Conservation (phyloP, 2,797 vertebrate species). For the Enteromius trimaculatus region DNA sequence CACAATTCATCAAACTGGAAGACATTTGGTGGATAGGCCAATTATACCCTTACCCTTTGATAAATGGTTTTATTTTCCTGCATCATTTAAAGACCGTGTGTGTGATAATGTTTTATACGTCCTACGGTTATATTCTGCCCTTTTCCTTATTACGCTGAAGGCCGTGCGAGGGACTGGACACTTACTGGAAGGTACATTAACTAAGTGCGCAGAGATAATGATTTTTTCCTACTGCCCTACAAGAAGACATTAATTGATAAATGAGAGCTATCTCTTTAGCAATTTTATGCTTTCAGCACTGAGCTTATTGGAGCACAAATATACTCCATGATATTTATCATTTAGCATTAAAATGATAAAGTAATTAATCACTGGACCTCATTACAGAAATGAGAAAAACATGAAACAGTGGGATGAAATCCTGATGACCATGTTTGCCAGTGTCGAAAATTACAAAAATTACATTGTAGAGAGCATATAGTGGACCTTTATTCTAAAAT, state of each 20-base stretch:
- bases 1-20: conserved; percentile 53
- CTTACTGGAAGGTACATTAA: conserved; percentile 64
- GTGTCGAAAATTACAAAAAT: neutral
- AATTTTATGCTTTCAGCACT: conserved; percentile 59
- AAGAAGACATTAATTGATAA: conserved; percentile 65
- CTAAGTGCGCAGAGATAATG: conserved; percentile 61
- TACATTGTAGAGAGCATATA: neutral
- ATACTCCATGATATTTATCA: conserved; percentile 60
- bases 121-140: conserved; percentile 48
- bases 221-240: conserved; percentile 60
- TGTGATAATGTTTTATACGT: conserved; percentile 54
- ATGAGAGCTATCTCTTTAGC: conserved; percentile 62
- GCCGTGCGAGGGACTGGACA: conserved; percentile 42
- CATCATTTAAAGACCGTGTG: conserved; percentile 49
- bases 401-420: conserved; percentile 27
- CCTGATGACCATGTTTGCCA: conserved; percentile 3
- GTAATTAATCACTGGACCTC: conserved; percentile 58
- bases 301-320: conserved; percentile 64
- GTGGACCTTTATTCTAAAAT: neutral
- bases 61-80: conserved; percentile 58
- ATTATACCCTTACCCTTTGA: conserved; percentile 53
- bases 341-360: conserved; percentile 60
- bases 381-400: conserved; percentile 43
- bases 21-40: conserved; percentile 50
- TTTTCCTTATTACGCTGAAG: conserved; percentile 52